phyloP scores from a whole-genome alignment of 2,113 vertebrate genomes.

The Percina caprodes region DNA sequence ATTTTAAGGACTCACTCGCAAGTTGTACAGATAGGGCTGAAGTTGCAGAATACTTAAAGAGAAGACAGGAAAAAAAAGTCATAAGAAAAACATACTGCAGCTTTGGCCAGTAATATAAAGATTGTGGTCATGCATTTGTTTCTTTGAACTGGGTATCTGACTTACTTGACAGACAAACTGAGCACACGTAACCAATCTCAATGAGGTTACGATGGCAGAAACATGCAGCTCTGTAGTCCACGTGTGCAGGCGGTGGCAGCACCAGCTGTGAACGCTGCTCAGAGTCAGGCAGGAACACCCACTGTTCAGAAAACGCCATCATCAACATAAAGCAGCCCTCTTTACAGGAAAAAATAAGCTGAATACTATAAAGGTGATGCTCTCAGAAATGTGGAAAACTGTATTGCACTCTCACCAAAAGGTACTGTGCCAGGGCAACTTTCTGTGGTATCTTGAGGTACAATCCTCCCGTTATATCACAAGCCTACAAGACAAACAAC shows the following conservation, averaged over 20 bases:
- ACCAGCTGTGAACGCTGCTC: conserved; percentile 93
- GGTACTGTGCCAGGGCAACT: conserved; percentile 92
- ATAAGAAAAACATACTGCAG: neutral
- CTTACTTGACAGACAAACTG: conserved; percentile 97
- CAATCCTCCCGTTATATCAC: conserved; percentile 96
- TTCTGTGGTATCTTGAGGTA: conserved; percentile 95
- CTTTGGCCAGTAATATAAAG: neutral
- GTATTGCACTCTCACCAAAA: conserved; percentile 87
- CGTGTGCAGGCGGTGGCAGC: conserved; percentile 91
- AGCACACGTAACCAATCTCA: conserved; percentile 98
- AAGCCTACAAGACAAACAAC: conserved; percentile 86
- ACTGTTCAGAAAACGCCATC: conserved; percentile 80
- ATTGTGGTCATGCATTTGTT: neutral
- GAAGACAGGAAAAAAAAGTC: conserved; percentile 11
- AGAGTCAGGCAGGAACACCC: conserved; percentile 95
- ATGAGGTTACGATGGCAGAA: conserved; percentile 98
- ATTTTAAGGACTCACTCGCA: conserved; percentile 92
- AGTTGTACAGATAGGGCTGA: conserved; percentile 98
- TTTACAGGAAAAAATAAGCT: neutral
- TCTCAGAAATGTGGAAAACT: neutral
- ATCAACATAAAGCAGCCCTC: neutral
- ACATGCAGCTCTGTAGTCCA: conserved; percentile 97
- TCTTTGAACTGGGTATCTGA: conserved; percentile 1
- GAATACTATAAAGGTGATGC: neutral
- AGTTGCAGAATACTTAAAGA: conserved; percentile 95